Conservation (phyloP, 2,113 vertebrate genomes). For the Falco punctatus region DNA sequence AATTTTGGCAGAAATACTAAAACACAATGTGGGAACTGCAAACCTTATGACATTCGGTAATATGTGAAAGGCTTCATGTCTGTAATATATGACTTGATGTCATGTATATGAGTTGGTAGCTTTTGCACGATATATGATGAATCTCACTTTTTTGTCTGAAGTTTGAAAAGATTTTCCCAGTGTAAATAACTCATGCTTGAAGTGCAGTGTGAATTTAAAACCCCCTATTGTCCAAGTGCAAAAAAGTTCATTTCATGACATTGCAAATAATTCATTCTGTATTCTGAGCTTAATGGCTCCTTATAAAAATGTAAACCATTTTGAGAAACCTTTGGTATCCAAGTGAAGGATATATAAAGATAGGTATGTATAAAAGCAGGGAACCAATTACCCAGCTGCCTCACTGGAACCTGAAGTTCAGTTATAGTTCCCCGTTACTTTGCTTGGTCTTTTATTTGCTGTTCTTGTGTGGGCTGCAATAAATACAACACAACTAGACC, state of each 20-base stretch:
- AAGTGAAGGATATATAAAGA: not conserved
- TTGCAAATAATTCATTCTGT: not conserved
- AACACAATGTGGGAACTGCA: conserved; percentile 68
- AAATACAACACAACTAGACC: not conserved
- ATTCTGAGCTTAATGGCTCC: not conserved
- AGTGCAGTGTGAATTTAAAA: conserved; percentile 43
- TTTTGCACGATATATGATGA: conserved; percentile 75
- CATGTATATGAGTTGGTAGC: conserved; percentile 79
- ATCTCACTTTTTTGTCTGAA: conserved; percentile 69
- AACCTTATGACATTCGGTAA: conserved; percentile 71
- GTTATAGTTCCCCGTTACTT: not conserved
- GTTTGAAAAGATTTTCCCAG: conserved; percentile 65
- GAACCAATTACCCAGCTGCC: not conserved
- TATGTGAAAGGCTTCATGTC: conserved; percentile 73
- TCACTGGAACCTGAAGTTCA: not conserved
- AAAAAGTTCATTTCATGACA: not conserved
- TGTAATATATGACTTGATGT: conserved; percentile 82
- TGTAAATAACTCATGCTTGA: conserved; percentile 63
- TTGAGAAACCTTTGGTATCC: not conserved
- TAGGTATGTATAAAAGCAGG: not conserved
- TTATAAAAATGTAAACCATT: not conserved
- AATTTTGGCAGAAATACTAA: conserved; percentile 76
- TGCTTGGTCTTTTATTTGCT: not conserved
- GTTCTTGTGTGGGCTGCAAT: conserved; percentile 13
- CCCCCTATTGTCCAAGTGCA: not conserved